These are phyloP conservation scores for Geodia barretti DNA, from an alignment of 37 sponge, comb jelly and placozoan genomes.

Conservation along the genomic window DNA sequence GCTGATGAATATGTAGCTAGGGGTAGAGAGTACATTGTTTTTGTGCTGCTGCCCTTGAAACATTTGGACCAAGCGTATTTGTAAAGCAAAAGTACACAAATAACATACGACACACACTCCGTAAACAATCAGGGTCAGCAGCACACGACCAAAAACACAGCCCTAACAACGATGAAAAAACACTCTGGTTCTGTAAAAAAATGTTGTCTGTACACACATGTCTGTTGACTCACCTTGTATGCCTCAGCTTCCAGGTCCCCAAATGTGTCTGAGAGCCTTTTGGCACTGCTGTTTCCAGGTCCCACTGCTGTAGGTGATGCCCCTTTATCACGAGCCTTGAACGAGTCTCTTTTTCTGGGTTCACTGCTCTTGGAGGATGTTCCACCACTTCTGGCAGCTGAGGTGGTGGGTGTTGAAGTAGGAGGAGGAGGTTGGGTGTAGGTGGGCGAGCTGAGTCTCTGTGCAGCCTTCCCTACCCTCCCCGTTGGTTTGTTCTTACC, in stretches of 20 bases:
- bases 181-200: too few species aligned
- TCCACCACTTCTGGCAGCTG: not conserved
- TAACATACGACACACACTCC: not conserved
- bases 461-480: not conserved
- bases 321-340: too few species aligned
- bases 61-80: not conserved
- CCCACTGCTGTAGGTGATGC: not conserved
- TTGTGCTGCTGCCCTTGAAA: too few species aligned
- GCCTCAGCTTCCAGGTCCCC: conserved; percentile 43
- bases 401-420: not conserved
- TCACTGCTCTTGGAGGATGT: not conserved
- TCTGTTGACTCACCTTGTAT: conserved; percentile 44
- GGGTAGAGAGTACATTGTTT: too few species aligned
- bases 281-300: not conserved
- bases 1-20: too few species aligned
- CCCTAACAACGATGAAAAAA: too few species aligned
- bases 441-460: too few species aligned
- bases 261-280: conserved; percentile 18
- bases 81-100: not conserved
- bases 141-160: not conserved
- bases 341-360: too few species aligned
- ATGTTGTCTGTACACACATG: too few species aligned
- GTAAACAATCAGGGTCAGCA: not conserved
- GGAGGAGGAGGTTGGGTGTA: not conserved
- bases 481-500: not conserved